Base-by-base conservation (phyloP, 2,888 invertebrate species). In the Ypsolopha sequella region DNA sequence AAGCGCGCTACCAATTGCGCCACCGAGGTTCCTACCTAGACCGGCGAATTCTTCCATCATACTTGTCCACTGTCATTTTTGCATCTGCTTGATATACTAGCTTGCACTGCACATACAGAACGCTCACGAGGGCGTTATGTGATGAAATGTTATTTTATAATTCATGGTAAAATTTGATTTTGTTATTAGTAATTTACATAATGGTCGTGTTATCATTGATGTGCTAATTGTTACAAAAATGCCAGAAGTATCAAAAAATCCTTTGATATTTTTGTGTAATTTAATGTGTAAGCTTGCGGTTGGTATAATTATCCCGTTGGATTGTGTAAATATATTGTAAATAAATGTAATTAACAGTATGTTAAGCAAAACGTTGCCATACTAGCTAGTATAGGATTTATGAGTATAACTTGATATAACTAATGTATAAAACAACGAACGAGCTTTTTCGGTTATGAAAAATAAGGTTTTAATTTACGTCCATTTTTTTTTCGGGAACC, bases 281-380 rank as follows among this genome's bases (percentile, higher is more conserved):
- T 24, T 24, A 24, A 24, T 24, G 24, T 24, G 4, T 24, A 3
- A 24, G 24, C 24, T 24, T 38, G 9, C 34, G 43, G 7, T 11
- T 7, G 41, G 11, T 24, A 41, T 14, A 38, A 11, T 36, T 36
- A 14, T 41, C 14, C 10, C 41, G 35, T 50, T 50, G 50, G 24
- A 50, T 39, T 39, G 24, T 39, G 8, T 14, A 41, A 10, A 44
- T 14, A 14, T 43, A 4, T 14, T 54, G 53, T 48, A 48, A 51
- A 46, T 50, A 51, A 53, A 52, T 54, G 24, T 24, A 55, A 52
- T 53, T 52, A 52, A 52, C 51, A 48, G 47, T 53, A 49, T 52
- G 51, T 53, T 48, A 56, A 54, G 56, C 54, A 53, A 53, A 55
- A 56, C 53, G 58, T 57, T 57, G 58, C 58, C 58, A 58, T 58